phyloP scores from a whole-genome alignment of 2,888 invertebrate genomes.

The Synergus itoensis region DNA sequence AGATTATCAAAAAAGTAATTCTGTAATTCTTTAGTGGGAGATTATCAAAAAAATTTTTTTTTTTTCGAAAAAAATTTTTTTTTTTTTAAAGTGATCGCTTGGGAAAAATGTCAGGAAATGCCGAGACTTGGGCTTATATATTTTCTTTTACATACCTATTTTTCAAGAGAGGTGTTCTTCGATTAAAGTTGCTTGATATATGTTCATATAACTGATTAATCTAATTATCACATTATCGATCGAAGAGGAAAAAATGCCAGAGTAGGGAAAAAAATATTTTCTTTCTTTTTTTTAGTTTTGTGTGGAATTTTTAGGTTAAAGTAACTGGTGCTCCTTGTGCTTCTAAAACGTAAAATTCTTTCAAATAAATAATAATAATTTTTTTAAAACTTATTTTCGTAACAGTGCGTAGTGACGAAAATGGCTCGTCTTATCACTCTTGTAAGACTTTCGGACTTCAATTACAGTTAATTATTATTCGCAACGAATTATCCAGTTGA shows the following conservation, averaged over 20 bases:
- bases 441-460: background rate
- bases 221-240: background rate
- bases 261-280: background rate
- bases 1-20: background rate
- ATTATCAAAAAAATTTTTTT: background rate
- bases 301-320: background rate
- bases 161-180: background rate
- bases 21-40: background rate
- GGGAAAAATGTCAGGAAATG: background rate
- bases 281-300: background rate
- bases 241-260: background rate
- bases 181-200: background rate
- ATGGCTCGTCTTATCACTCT: background rate
- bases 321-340: background rate
- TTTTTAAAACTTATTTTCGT: too few species aligned
- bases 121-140: background rate
- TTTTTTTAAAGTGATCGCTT: background rate
- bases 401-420: background rate
- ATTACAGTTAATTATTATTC: conserved; percentile 37
- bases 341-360: background rate
- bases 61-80: background rate
- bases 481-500: conserved; percentile 14
- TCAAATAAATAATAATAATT: too few species aligned
- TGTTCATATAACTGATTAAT: background rate
- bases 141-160: too few species aligned